Conservation (phyloP, 2,113 vertebrate genomes). For the Callopanchax toddi region DNA sequence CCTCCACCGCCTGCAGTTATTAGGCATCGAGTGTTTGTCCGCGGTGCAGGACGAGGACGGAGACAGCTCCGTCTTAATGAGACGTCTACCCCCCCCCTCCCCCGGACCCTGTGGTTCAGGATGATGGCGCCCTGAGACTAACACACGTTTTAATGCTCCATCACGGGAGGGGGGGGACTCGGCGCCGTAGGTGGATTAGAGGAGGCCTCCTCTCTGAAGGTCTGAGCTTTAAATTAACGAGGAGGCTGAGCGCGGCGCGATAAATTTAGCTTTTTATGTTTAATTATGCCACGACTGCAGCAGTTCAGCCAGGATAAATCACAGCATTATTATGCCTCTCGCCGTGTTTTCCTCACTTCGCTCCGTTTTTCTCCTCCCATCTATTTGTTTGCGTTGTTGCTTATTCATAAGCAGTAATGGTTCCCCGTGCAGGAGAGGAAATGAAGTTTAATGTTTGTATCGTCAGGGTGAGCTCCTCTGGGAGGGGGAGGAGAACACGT, state of each 20-base stretch:
- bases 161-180: slow-evolving; percentile 73
- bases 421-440: slow-evolving; percentile 69
- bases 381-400: slow-evolving; percentile 63
- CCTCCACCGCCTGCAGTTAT: slow-evolving; percentile 90
- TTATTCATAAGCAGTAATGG: slow-evolving; percentile 80
- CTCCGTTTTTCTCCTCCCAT: slow-evolving; percentile 56
- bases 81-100: slow-evolving; percentile 51
- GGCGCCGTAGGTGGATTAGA: slow-evolving; percentile 59
- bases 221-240: slow-evolving; percentile 94
- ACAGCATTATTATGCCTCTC: slow-evolving; percentile 89
- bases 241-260: slow-evolving; percentile 83
- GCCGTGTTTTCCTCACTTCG: slow-evolving; percentile 65
- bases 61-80: slow-evolving; percentile 89
- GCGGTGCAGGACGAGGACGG: slow-evolving; percentile 90
- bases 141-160: slow-evolving; percentile 93
- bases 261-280: slow-evolving; percentile 98
- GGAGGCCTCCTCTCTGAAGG: slow-evolving; percentile 67
- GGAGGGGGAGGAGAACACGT: no score
- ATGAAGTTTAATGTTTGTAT: slow-evolving; percentile 57
- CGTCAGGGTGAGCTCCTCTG: slow-evolving; percentile 16
- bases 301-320: slow-evolving; percentile 92
- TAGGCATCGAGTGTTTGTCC: slow-evolving; percentile 93
- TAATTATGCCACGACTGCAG: slow-evolving; percentile 91
- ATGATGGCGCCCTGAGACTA: slow-evolving; percentile 89
- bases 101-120: slow-evolving; percentile 84